Percentiles rank a stretch among this genome's conserved stretches.
Conservation (phyloP, 2,888 invertebrate genomes). For the Nomada ferruginata region DNA sequence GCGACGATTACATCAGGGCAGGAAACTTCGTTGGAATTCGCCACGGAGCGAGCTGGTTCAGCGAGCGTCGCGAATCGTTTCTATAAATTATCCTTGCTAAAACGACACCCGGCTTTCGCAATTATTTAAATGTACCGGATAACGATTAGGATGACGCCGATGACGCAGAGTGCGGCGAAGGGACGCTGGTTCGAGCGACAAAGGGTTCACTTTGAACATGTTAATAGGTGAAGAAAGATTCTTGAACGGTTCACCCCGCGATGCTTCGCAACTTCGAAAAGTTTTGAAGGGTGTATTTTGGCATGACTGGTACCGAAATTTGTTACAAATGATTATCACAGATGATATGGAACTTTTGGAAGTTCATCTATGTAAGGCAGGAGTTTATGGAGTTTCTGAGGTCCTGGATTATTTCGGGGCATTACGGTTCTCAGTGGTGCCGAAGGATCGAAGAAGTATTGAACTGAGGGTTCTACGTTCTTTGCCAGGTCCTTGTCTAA, state of each 20-base stretch:
- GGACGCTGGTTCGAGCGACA: slow-evolving; percentile 19
- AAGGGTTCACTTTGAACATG: slow-evolving; percentile 17
- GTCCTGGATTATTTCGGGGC: neutral
- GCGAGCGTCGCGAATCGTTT: slow-evolving; percentile 79
- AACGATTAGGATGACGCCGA: slow-evolving; percentile 58
- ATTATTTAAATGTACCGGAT: slow-evolving; percentile 83
- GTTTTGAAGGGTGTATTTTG: neutral
- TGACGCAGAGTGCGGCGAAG: slow-evolving; percentile 23
- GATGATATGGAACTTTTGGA: too few species aligned
- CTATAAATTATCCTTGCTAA: slow-evolving; percentile 82
- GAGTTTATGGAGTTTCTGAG: neutral
- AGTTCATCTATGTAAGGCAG: neutral
- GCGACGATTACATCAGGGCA: slow-evolving; percentile 55
- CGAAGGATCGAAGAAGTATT: neutral
- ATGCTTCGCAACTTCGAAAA: neutral
- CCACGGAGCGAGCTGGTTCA: slow-evolving; percentile 74
- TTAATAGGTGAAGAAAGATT: slow-evolving; percentile 6
- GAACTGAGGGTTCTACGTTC: neutral
- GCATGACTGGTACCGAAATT: neutral
- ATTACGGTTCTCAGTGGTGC: neutral
- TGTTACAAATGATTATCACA: neutral
- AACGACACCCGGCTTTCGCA: slow-evolving; percentile 81
- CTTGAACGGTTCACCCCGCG: neutral
- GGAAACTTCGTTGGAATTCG: slow-evolving; percentile 75
- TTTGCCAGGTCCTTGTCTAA: neutral